Percentiles rank a stretch among this genome's conserved stretches.
phyloP scores from a whole-genome alignment of 2,888 invertebrate genomes.

The Coremacera marginata region DNA sequence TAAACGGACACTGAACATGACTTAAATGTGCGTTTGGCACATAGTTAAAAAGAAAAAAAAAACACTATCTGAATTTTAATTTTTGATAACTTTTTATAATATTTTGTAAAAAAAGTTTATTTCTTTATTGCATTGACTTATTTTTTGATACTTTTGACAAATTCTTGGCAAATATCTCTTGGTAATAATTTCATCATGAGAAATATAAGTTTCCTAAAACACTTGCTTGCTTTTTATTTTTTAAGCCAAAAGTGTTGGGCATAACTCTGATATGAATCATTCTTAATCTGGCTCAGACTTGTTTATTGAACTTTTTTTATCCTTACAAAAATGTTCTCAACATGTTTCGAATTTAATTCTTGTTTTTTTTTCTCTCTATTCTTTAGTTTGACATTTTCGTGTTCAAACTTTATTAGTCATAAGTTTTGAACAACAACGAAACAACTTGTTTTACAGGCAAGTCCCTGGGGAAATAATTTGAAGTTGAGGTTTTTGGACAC shows the following conservation, averaged over 20 bases:
- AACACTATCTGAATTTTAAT: too few relatives aligned
- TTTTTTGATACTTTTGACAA: too few relatives aligned
- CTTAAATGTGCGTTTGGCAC: constrained; percentile 7
- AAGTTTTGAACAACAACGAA: not conserved
- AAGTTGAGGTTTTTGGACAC: constrained; percentile 74
- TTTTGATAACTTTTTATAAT: not conserved
- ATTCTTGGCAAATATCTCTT: too few relatives aligned
- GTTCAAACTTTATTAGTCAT: constrained; percentile 35
- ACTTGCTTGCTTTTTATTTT: not conserved
- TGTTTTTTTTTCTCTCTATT: not conserved
- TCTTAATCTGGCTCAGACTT: not conserved
- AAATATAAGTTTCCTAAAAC: too few relatives aligned
- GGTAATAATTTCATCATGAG: too few relatives aligned
- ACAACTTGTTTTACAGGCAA: too few relatives aligned
- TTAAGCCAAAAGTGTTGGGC: not conserved
- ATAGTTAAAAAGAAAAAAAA: too few relatives aligned
- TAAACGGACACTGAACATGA: constrained; percentile 19
- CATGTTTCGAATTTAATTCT: not conserved
- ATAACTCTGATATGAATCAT: constrained; percentile 17
- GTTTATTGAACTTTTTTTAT: not conserved
- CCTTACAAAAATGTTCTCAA: not conserved
- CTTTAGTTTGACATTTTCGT: constrained; percentile 34
- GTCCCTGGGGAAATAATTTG: constrained; percentile 2
- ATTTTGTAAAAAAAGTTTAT: too few relatives aligned
- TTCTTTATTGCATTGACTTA: too few relatives aligned